These are phyloP conservation scores for Pinctada fucata DNA, from an alignment of 2,888 invertebrate species.

Conservation along the genomic window DNA sequence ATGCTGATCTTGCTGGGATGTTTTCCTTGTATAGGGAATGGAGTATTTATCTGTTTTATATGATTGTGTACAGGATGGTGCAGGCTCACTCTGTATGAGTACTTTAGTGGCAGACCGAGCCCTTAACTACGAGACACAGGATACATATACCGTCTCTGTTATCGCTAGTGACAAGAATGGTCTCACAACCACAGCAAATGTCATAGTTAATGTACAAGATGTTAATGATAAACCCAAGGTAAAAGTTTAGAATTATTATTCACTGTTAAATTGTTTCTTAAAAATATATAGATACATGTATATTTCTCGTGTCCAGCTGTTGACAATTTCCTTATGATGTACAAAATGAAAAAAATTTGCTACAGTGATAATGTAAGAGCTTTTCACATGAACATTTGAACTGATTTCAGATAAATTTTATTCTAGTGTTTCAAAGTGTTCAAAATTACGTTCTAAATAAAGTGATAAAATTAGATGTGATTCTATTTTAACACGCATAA, in stretches of 20 bases:
- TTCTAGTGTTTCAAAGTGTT: background rate
- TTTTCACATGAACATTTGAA: background rate
- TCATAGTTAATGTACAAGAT: conserved; percentile 47
- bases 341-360: too few species aligned
- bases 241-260: background rate
- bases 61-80: background rate
- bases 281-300: too few species aligned
- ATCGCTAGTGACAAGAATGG: conserved; percentile 46
- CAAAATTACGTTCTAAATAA: too few species aligned
- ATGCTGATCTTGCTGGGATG: too few species aligned
- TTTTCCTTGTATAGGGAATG: too few species aligned
- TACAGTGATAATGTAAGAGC: too few species aligned
- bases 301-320: too few species aligned
- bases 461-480: too few species aligned
- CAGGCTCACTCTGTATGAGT: conserved; percentile 39
- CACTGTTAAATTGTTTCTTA: too few species aligned
- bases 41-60: too few species aligned
- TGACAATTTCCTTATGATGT: too few species aligned
- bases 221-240: conserved; percentile 57
- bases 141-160: conserved; percentile 35
- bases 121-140: conserved; percentile 37
- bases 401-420: background rate
- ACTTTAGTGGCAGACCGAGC: conserved; percentile 29
- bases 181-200: conserved; percentile 19
- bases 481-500: too few species aligned